A percentile compares a stretch with the other conserved stretches of the same genome.
phyloP scores from a whole-genome alignment of 2,888 invertebrate genomes.

The Melieria omissa region DNA sequence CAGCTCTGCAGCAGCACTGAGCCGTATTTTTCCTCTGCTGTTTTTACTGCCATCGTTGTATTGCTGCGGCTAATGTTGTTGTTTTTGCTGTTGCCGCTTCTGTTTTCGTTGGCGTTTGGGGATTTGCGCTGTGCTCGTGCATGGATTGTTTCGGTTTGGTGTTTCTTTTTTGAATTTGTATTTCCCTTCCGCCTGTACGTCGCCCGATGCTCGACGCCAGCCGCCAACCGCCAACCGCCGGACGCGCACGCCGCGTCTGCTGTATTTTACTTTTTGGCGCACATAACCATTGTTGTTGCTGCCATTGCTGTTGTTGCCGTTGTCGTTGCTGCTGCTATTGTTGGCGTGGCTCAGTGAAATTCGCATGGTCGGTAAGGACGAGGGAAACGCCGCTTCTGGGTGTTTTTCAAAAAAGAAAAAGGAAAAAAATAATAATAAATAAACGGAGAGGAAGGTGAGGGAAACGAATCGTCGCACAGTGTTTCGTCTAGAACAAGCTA shows the following conservation, averaged over 20 bases:
- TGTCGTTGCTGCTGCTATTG: constrained; percentile 25
- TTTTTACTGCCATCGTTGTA: constrained; percentile 33
- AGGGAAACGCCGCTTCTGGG: constrained; percentile 11
- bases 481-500: no score
- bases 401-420: constrained; percentile 11
- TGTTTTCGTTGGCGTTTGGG: constrained; percentile 37
- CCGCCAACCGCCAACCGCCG: constrained; percentile 12
- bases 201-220: constrained; percentile 8
- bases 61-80: constrained; percentile 28
- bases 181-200: constrained; percentile 23
- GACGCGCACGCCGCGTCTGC: constrained; percentile 20
- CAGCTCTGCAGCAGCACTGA: constrained; percentile 13
- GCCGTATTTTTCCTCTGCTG: constrained; percentile 47
- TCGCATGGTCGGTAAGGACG: constrained; percentile 12
- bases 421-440: constrained; percentile 1
- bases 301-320: constrained; percentile 18
- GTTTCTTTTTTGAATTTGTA: constrained; percentile 41
- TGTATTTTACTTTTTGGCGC: constrained; percentile 35
- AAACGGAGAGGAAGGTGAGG: not conserved
- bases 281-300: constrained; percentile 32
- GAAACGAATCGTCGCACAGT: not conserved
- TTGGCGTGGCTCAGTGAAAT: constrained; percentile 32
- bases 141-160: constrained; percentile 48
- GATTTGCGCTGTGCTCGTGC: constrained; percentile 49
- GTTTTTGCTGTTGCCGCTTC: constrained; percentile 34